Evolutionary conservation across 2,113 vertebrate genomes (phyloP).

Genomic region (Notothenia coriiceps): DNA sequence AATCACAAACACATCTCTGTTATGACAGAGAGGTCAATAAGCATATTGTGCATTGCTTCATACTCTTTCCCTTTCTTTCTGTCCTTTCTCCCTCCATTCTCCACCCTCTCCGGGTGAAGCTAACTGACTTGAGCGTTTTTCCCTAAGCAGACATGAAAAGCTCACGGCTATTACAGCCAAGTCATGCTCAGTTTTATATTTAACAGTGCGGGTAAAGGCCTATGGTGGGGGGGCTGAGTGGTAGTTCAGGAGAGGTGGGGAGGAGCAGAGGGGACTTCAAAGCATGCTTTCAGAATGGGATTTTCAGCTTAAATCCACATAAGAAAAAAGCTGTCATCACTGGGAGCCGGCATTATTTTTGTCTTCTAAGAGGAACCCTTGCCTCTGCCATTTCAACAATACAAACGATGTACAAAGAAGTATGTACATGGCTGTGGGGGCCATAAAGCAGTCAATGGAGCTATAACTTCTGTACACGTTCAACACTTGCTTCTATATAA

Average conservation of each 20-base stretch:
- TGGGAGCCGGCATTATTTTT: slow-evolving; percentile 62
- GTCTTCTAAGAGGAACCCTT: slow-evolving; percentile 58
- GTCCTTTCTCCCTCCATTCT: slow-evolving; percentile 27
- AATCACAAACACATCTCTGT: slow-evolving; percentile 31
- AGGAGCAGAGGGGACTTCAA: slow-evolving; percentile 77
- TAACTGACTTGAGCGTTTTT: slow-evolving; percentile 60
- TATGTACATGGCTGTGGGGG: slow-evolving; percentile 40
- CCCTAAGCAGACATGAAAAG: slow-evolving; percentile 61
- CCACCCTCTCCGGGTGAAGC: slow-evolving; percentile 48
- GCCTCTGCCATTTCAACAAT: slow-evolving; percentile 61
- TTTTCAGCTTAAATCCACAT: slow-evolving; percentile 82
- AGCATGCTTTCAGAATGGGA: slow-evolving; percentile 79
- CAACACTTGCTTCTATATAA: slow-evolving; percentile 33
- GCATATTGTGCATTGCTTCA: neutral
- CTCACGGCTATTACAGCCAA: slow-evolving; percentile 71
- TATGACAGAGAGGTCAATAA: slow-evolving; percentile 26
- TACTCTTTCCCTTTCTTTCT: neutral
- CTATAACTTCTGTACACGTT: slow-evolving; percentile 39
- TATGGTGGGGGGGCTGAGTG: slow-evolving; percentile 46
- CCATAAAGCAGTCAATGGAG: slow-evolving; percentile 41
- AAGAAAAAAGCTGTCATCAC: slow-evolving; percentile 77
- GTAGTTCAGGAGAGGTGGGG: slow-evolving; percentile 39
- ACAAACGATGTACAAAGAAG: slow-evolving; percentile 40
- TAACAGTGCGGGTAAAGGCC: slow-evolving; percentile 75
- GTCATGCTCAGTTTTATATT: slow-evolving; percentile 81